phyloP scores from a whole-genome alignment of 2,113 vertebrate species.

The Larimichthys crocea region DNA sequence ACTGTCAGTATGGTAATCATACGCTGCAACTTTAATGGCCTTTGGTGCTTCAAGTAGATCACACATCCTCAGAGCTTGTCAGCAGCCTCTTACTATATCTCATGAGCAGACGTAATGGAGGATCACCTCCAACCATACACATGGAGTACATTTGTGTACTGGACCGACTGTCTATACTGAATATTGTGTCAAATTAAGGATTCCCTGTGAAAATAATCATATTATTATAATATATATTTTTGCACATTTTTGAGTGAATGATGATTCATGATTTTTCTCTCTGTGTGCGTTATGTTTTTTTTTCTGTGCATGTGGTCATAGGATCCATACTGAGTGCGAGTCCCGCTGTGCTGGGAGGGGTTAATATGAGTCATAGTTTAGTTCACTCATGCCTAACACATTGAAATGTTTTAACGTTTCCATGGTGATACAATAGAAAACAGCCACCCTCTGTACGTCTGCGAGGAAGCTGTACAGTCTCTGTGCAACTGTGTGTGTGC shows the following conservation, averaged over 20 bases:
- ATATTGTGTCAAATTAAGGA: conserved; percentile 6
- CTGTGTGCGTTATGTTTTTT: neutral
- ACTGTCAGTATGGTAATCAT: conserved; percentile 29
- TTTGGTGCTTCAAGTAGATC: conserved; percentile 15
- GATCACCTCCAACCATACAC: neutral
- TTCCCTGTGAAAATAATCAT: neutral
- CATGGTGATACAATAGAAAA: conserved; percentile 76
- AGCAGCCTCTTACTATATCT: neutral
- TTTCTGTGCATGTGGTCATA: conserved; percentile 19
- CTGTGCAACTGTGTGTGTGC: conserved; percentile 10
- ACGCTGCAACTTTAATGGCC: conserved; percentile 23
- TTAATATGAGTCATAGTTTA: conserved; percentile 78
- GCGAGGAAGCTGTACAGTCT: conserved; percentile 22
- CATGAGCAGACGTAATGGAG: conserved; percentile 12
- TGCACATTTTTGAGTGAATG: conserved; percentile 6
- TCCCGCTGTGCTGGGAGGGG: conserved; percentile 70
- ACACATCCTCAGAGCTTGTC: neutral
- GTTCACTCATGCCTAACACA: conserved; percentile 77
- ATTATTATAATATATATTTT: too few relatives aligned
- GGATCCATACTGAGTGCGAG: conserved; percentile 39
- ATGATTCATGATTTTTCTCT: conserved; percentile 26
- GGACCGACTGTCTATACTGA: neutral
- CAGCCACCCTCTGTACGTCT: conserved; percentile 58
- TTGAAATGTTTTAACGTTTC: conserved; percentile 83
- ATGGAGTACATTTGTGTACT: conserved; percentile 11